phyloP scores from a whole-genome alignment of 2,888 invertebrate species.

The Synergus umbraculus region DNA sequence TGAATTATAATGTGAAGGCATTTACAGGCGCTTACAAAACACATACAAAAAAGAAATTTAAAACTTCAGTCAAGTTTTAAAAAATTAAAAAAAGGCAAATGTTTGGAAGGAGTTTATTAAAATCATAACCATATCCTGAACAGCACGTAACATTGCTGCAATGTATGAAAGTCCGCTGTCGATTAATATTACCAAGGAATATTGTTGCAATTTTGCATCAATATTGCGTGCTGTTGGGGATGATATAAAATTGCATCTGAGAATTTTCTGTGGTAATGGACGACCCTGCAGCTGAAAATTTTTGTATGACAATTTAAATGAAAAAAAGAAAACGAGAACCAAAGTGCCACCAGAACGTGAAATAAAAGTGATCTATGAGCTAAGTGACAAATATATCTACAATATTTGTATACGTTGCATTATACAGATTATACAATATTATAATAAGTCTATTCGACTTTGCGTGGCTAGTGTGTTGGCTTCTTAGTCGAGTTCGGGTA shows the following conservation, averaged over 20 bases:
- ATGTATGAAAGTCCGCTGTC: too few species aligned
- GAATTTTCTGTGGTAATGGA: background rate
- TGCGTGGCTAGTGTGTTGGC: background rate
- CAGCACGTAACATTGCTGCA: too few species aligned
- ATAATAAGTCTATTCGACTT: constrained; percentile 9
- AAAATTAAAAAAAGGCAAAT: background rate
- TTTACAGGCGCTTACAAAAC: constrained; percentile 4
- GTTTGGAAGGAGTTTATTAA: background rate
- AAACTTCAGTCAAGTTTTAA: background rate
- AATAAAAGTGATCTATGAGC: background rate
- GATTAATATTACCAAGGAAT: too few species aligned
- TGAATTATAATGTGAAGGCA: background rate
- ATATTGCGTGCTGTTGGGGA: background rate
- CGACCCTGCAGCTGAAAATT: background rate
- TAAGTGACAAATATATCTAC: background rate
- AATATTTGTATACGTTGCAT: background rate
- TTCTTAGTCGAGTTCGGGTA: constrained; percentile 50
- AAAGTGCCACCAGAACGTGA: background rate
- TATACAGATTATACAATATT: constrained; percentile 13
- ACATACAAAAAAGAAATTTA: background rate
- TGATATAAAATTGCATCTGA: background rate
- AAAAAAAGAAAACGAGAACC: too few species aligned
- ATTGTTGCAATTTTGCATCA: too few species aligned
- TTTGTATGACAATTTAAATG: too few species aligned
- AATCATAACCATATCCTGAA: background rate